Evolutionary conservation across 2,113 vertebrate species (phyloP).

Genomic region (Chionis minor): DNA sequence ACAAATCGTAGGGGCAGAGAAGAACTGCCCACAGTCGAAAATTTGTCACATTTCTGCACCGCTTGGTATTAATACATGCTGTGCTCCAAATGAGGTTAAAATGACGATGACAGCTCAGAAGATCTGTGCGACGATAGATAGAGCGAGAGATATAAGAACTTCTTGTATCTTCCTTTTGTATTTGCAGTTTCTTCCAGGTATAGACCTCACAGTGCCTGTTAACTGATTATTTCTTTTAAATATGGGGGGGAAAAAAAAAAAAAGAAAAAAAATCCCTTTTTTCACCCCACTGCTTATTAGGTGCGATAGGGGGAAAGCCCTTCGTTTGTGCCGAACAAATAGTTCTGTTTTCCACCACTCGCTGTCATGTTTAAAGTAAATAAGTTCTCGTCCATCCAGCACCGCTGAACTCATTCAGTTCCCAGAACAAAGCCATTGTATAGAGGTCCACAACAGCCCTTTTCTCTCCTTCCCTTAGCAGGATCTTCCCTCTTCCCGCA

Average conservation of each 20-base stretch:
- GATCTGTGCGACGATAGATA: background rate
- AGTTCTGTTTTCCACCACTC: constrained; percentile 75
- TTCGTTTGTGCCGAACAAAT: constrained; percentile 56
- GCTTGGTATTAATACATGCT: background rate
- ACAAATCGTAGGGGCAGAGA: background rate
- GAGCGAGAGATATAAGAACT: background rate
- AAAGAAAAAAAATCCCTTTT: background rate
- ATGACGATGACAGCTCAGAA: background rate
- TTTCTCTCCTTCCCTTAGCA: constrained; percentile 68
- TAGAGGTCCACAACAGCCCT: constrained; percentile 70
- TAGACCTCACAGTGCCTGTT: constrained; percentile 37
- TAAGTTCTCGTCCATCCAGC: constrained; percentile 80
- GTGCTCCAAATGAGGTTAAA: constrained; percentile 1
- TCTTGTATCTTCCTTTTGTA: background rate
- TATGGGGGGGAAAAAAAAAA: too few species aligned
- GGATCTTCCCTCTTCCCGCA: constrained; percentile 63
- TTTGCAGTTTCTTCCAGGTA: constrained; percentile 57
- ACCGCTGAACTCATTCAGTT: constrained; percentile 82
- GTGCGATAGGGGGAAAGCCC: constrained; percentile 65
- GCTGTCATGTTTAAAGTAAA: constrained; percentile 89
- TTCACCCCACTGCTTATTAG: background rate
- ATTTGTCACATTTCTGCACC: constrained; percentile 24
- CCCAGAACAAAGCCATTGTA: constrained; percentile 78
- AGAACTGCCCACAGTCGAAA: background rate
- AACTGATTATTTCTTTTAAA: constrained; percentile 55